A percentile compares a stretch with the other conserved stretches of the same genome.
Conservation (phyloP, 30 jellyfish, hydroid and myxozoan genomes). For the Turritopsis rubra region DNA sequence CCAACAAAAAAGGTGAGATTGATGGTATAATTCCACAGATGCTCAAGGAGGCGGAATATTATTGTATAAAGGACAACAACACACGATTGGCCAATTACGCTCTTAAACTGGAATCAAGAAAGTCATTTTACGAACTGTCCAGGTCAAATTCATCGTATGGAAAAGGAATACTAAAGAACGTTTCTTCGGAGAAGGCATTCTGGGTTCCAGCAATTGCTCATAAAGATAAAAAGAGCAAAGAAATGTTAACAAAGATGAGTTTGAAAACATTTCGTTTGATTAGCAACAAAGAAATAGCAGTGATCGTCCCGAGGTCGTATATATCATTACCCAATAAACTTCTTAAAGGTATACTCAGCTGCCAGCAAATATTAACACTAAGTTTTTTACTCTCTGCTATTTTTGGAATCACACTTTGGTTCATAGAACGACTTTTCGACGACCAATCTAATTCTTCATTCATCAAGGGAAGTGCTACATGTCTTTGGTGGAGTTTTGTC, state of each 20-base stretch:
- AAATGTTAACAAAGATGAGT: background rate
- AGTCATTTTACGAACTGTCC: background rate
- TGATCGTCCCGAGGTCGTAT: slow-evolving; percentile 3
- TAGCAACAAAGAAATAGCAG: slow-evolving; percentile 14
- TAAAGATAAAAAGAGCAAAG: background rate
- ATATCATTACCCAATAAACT: slow-evolving; percentile 13
- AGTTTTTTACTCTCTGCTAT: background rate
- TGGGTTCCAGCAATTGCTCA: background rate
- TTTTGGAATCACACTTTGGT: slow-evolving; percentile 15
- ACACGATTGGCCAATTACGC: background rate
- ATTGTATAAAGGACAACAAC: background rate
- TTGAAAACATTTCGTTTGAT: slow-evolving; percentile 9
- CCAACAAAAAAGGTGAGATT: background rate
- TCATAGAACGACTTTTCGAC: slow-evolving; percentile 10
- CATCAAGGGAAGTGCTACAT: slow-evolving; percentile 1
- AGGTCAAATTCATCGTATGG: background rate
- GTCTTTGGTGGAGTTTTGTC: slow-evolving; percentile 22
- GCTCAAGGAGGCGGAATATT: slow-evolving; percentile 5
- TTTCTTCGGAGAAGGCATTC: slow-evolving; percentile 1
- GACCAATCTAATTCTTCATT: background rate
- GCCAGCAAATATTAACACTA: slow-evolving; percentile 8
- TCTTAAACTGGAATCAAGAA: background rate
- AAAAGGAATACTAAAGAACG: background rate
- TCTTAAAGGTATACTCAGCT: slow-evolving; percentile 7
- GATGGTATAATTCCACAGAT: slow-evolving; percentile 13